These are phyloP conservation scores for Amphipoea oculea DNA, from an alignment of 2,888 invertebrate genomes.

Conservation along the genomic window DNA sequence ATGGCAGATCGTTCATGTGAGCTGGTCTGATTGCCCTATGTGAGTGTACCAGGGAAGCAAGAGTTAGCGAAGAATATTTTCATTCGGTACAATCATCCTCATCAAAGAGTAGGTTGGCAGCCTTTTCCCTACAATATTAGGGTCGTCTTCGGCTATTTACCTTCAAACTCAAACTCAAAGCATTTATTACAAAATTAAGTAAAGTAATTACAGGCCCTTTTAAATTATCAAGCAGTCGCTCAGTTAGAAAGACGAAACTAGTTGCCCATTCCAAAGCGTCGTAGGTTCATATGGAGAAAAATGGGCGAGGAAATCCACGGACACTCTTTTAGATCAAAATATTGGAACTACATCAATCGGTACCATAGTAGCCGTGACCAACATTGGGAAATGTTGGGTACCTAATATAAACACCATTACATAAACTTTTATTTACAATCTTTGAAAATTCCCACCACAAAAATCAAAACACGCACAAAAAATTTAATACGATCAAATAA, in stretches of 20 bases:
- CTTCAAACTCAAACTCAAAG: too few relatives aligned
- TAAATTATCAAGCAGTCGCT: too few relatives aligned
- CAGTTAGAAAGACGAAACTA: too few relatives aligned
- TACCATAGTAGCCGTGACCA: background rate
- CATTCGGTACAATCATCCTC: too few relatives aligned
- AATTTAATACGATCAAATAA: conserved; percentile 53
- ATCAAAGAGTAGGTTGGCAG: too few relatives aligned
- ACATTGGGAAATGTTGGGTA: background rate
- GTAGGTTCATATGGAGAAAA: background rate
- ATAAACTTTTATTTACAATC: background rate
- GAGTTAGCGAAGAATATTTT: background rate
- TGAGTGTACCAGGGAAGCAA: background rate
- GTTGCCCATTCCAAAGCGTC: too few relatives aligned
- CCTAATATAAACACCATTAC: background rate
- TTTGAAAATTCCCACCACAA: conserved; percentile 9
- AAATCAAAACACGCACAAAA: conserved; percentile 35
- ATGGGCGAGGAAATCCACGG: background rate
- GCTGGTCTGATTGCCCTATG: background rate
- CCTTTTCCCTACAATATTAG: too few relatives aligned
- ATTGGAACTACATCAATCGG: background rate
- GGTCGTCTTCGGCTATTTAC: too few relatives aligned
- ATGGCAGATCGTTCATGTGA: background rate
- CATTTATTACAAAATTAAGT: too few relatives aligned
- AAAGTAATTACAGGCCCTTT: too few relatives aligned
- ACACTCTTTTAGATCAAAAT: background rate